Evolutionary conservation across 1,140 invertebrate genomes (phyloP), one percentile per base, ranked within the genome.

Genomic region (Pseudomyrmex pallidus): DNA sequence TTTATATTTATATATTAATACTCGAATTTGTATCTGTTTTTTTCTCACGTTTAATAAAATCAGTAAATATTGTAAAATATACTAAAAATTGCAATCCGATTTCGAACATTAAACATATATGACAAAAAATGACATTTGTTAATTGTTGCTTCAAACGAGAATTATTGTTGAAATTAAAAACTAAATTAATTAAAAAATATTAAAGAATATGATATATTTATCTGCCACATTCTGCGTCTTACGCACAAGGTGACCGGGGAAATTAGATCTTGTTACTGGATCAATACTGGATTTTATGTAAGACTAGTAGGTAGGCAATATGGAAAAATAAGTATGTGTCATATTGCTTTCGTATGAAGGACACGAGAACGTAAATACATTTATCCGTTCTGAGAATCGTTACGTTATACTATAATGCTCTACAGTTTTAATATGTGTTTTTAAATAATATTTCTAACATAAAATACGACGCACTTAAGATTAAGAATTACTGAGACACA

Each of bases 261-360:
- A 83, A 88, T 76, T 74, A 68, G 62, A 85, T 70, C 72, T 48
- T 13, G 54, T 76, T 82, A 52, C 54, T 61, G 25, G 57, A 87
- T 85, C 54, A 66, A 85, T 66, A 73, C 64, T 61, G 56, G 17
- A 25, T 78, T 54, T 78, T 59, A 59, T 8, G 44, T 78, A 57
- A 78, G 74, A 67, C 48, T 15, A 63, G 20, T 20, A 48, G 77
- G 20, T 20, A 48, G 70, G 52, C 46, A 48, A 44, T 70, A 2
- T 54, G 46, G 7, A 72, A 64, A 68, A 77, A 66, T 70, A 59
- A 74, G 73, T 83, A 62, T 20, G 70, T 68, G 20, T 87, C 50
- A 13, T 25, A 73, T 87, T 87, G 73, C 83, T 17, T n/a, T 70
- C 74, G 83, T 35, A 84, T 54, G 66, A 73, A 20, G 0, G 50